phyloP scores from a whole-genome alignment of 1,140 invertebrate genomes.

The Chelonus insularis region DNA sequence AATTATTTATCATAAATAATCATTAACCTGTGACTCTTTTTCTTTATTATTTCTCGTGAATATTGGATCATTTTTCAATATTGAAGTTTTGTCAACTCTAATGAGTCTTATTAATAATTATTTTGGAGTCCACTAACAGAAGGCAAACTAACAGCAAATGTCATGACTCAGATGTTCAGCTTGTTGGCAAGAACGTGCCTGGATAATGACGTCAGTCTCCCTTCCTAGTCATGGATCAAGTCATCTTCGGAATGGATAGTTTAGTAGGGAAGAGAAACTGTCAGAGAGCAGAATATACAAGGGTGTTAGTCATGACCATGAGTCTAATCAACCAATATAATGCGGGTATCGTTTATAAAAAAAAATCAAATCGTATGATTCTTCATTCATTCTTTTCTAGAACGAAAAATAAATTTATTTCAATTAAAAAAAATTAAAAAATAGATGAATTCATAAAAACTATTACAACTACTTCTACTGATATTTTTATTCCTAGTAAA shows the following conservation, averaged over 20 bases:
- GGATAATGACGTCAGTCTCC: slow-evolving; percentile 53
- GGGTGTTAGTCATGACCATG: slow-evolving; percentile 41
- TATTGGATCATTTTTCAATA: too few relatives aligned
- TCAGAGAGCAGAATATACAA: slow-evolving; percentile 27
- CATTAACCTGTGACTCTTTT: too few relatives aligned
- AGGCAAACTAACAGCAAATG: slow-evolving; percentile 12
- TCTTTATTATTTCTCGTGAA: too few relatives aligned
- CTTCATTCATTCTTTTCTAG: neutral
- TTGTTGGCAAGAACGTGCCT: slow-evolving; percentile 43
- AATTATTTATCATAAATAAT: neutral
- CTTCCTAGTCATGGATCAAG: slow-evolving; percentile 44
- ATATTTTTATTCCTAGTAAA: too few relatives aligned
- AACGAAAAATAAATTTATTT: neutral
- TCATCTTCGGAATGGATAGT: slow-evolving; percentile 50
- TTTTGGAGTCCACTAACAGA: slow-evolving; percentile 13
- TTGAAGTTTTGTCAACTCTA: too few relatives aligned
- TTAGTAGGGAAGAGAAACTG: slow-evolving; percentile 15
- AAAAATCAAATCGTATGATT: neutral
- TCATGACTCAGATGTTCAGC: slow-evolving; percentile 55
- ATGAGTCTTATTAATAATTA: neutral
- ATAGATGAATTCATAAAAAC: neutral
- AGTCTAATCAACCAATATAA: slow-evolving; percentile 38
- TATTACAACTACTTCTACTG: too few relatives aligned
- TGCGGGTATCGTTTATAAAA: slow-evolving; percentile 17
- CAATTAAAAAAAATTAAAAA: neutral